Percentiles rank a stretch among this genome's conserved stretches.
Evolutionary conservation across 2,797 vertebrate species (phyloP).

Genomic region (Lepilemur ruficaudatus): DNA sequence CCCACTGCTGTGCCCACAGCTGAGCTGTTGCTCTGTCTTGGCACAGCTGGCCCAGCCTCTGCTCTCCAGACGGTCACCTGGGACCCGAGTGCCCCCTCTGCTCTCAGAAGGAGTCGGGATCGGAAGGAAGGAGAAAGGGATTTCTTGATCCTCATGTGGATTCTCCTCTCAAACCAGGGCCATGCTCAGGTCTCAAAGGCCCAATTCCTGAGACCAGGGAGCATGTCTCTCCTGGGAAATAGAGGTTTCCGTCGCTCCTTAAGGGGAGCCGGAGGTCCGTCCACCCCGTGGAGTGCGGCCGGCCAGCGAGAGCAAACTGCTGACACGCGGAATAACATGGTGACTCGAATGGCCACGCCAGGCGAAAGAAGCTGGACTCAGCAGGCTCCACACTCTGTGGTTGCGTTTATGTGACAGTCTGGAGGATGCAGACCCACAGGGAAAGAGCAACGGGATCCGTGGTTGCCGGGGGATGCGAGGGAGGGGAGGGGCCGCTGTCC

Average conservation of each 20-base stretch:
- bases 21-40: accelerated
- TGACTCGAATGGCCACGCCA: background rate
- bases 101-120: background rate
- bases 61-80: background rate
- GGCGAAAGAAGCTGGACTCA: accelerated
- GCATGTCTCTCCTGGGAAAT: background rate
- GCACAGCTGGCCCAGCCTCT: accelerated
- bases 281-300: accelerated
- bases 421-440: background rate
- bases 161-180: background rate
- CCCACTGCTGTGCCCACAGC: background rate
- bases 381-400: accelerated
- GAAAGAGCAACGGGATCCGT: accelerated
- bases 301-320: background rate
- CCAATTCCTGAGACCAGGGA: background rate
- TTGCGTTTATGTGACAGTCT: background rate
- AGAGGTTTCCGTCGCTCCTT: no score
- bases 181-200: background rate
- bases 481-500: no score
- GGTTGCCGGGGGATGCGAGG: no score
- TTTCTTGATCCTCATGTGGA: no score
- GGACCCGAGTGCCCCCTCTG: background rate
- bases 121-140: background rate
- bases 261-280: no score
- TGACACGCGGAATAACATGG: accelerated